Base-by-base conservation (phyloP, 2,113 vertebrate genomes). In the Protomyctophum bolini region DNA sequence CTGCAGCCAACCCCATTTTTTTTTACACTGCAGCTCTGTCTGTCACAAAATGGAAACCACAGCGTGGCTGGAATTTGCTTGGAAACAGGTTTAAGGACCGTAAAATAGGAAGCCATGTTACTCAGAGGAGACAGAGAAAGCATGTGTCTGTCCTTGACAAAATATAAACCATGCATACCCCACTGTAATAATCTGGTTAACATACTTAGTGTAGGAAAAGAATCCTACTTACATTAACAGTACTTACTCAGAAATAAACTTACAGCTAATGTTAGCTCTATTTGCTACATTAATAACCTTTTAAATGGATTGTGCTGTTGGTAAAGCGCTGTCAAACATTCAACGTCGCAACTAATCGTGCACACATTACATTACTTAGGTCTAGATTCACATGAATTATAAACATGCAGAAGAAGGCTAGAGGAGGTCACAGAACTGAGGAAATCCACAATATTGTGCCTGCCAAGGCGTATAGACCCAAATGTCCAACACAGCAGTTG, bases 21-120 rank as follows among this genome's bases (percentile, higher is more conserved):
- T 85, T 41, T 67, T 83, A 86, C 85, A 87, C 82, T 83, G 85
- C 87, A 86, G 83, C 80, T 75, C 21, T 81, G 84, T 81, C 81
- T 85, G 83, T 86, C 87, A 87, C 90, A 89, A 80, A 88, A 88
- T 90, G 78, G 77, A 83, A 88, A 89, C 91, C 87, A 81, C 82
- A 85, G 82, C 79, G 87, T 81, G 85, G 82, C 83, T 86, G 87
- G 90, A 90, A 89, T 91, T 86, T 82, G 77, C 84, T 88, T 60
- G 71, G 81, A 91, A 87, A 84, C 77, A 82, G 76, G 71, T 66
- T 80, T 67, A 65, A 73, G 85, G 83, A 83, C 80, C 80, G 50
- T 62, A 71, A 71, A 71, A 72, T 81, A 45, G 29, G n/a, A 45
- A 12, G 45, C 41, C 7, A 46, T 67, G 65, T 68, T 74, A 70